Percentiles rank a stretch among this genome's conserved stretches.
phyloP scores from a whole-genome alignment of 1,140 invertebrate species.

The Fopius arisanus region DNA sequence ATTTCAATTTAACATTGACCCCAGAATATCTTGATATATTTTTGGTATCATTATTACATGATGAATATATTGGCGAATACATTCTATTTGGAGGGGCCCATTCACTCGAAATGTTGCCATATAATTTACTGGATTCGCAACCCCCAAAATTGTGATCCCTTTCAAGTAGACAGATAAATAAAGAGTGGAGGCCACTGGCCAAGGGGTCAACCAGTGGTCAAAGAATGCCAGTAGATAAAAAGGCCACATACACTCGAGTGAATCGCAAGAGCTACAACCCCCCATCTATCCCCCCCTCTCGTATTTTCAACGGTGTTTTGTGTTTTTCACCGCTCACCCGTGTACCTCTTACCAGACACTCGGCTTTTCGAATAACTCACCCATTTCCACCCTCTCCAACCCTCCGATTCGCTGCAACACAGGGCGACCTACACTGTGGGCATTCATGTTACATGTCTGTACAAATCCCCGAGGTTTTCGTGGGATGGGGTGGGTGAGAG shows the following conservation, averaged over 20 bases:
- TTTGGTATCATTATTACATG: too few species aligned
- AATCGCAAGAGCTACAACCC: constrained; percentile 32
- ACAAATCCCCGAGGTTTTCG: constrained; percentile 44
- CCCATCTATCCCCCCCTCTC: constrained; percentile 47
- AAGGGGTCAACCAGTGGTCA: constrained; percentile 9
- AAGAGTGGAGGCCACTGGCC: not conserved
- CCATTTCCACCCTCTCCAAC: not conserved
- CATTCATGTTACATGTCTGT: constrained; percentile 48
- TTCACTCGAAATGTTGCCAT: too few species aligned
- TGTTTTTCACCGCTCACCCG: constrained; percentile 6
- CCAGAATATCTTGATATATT: too few species aligned
- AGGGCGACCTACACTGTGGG: not conserved
- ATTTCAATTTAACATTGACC: not conserved
- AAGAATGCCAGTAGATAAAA: not conserved
- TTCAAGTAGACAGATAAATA: not conserved
- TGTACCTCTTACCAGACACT: constrained; percentile 6
- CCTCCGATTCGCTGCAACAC: not conserved
- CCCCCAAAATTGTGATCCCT: not conserved
- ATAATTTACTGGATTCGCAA: too few species aligned
- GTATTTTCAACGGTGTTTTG: constrained; percentile 26
- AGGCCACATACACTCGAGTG: not conserved
- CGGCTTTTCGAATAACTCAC: not conserved
- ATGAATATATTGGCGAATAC: too few species aligned
- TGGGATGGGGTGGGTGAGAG: not conserved
- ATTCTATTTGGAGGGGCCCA: too few species aligned